Base-by-base conservation (phyloP, 2,888 invertebrate species). In the Eretmocerus hayati region DNA sequence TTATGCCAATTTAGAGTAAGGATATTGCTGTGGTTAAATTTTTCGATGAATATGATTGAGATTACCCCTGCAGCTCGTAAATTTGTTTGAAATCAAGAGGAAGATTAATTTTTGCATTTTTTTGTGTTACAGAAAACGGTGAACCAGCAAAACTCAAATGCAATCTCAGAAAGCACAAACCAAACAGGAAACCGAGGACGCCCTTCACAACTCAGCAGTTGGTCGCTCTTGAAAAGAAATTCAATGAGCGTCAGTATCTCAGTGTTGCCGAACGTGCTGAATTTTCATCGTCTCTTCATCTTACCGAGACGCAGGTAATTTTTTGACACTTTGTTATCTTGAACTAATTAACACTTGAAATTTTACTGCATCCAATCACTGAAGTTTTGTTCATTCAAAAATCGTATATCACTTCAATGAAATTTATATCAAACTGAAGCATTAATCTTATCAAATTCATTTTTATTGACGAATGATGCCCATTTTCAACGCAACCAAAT, bases 121-220 rank as follows among this genome's bases (percentile, higher is more conserved):
- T 26, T 38, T 38, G 8, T 20, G 38, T 38, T 73, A 80, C 84
- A 74, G 81, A 80, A 13, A 81, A 80, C 64, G 85, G 85, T 9
- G 89, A 87, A 63, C 86, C 86, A n/a, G 86, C 88, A 1, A 87
- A 88, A 72, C 75, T 91, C 60, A 90, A 90, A 71, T 91, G 90
- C 74, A 87, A 90, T 72, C 80, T 97, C 57, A 78, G 96, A 60
- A 96, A 96, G 69, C 97, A 97, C 79, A 99, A 97, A 71, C 93
- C 94, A 20, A 97, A 97, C 76, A 81, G 97, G 59, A 99, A 97
- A 72, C 97, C 96, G 0, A 81, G 97, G 46, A 99, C 97, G 1
- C 96, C 97, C 0, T 97, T 97, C 77, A 96, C 95, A n/a, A 93
- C 96, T 2, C 92, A 95, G 68, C 97, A 97, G 69, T 79, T 97